Evolutionary conservation across 2,113 vertebrate genomes (phyloP).

Genomic region (Microcebus griseorufus): DNA sequence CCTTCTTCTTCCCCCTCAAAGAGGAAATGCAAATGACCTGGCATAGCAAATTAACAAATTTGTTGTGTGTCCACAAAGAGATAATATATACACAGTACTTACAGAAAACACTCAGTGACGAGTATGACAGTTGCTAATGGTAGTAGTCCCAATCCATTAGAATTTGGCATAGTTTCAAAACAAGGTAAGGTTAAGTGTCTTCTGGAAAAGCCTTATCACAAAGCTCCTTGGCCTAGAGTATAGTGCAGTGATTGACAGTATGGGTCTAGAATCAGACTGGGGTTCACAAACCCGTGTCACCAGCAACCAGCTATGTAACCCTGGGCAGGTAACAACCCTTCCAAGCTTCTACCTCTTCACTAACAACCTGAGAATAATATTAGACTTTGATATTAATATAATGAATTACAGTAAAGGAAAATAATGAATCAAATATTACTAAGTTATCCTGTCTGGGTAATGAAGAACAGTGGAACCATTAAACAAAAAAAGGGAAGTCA

Average conservation of each 20-base stretch:
- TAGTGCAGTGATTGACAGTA: neutral
- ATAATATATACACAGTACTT: neutral
- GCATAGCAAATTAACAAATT: neutral
- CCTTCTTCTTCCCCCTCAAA: neutral
- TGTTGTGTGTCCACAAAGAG: neutral
- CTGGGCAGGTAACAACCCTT: neutral
- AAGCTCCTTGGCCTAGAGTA: neutral
- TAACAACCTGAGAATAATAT: neutral
- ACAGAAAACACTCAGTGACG: neutral
- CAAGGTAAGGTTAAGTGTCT: neutral
- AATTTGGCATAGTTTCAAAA: neutral
- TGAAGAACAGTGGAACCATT: neutral
- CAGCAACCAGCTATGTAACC: neutral
- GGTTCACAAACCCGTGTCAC: neutral
- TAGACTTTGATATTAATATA: neutral
- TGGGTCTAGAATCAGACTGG: neutral
- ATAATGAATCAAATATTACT: constrained; percentile 43
- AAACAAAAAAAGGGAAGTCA: neutral
- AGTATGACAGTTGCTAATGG: neutral
- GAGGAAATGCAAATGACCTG: neutral
- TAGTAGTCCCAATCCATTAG: neutral
- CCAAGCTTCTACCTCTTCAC: neutral
- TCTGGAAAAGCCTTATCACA: neutral
- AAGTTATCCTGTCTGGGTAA: neutral
- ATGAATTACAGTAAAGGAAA: neutral